Percentiles rank a stretch among this genome's conserved stretches.
These are phyloP conservation scores for Listronotus bonariensis DNA, from an alignment of 1,140 invertebrate genomes.

Conservation along the genomic window DNA sequence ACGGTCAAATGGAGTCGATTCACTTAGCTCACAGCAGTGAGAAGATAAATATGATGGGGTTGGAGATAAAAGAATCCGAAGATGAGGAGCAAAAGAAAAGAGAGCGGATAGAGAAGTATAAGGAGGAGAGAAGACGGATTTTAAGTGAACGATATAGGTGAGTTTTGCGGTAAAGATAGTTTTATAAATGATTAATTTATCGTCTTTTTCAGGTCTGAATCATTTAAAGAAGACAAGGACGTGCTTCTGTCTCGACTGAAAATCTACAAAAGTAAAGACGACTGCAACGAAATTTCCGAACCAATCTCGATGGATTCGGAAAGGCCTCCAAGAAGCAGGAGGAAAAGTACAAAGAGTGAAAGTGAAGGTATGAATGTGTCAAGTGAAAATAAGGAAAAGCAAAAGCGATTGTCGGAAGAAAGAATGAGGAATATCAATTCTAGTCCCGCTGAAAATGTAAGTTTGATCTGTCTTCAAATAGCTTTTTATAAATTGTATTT, in stretches of 20 bases:
- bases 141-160: conserved; percentile 72
- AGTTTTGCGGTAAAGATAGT: neutral
- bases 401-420: conserved; percentile 11
- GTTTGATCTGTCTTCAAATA: neutral
- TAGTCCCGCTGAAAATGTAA: conserved; percentile 23
- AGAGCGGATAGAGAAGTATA: conserved; percentile 87
- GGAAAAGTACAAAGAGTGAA: conserved; percentile 38
- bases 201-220: conserved; percentile 72
- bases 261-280: conserved; percentile 49
- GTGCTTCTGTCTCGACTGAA: conserved; percentile 50
- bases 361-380: conserved; percentile 29
- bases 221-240: conserved; percentile 69
- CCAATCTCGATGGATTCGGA: conserved; percentile 15
- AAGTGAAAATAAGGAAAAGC: neutral
- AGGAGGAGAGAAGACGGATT: conserved; percentile 86
- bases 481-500: neutral
- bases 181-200: neutral
- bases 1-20: conserved; percentile 36
- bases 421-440: conserved; percentile 10
- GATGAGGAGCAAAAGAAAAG: conserved; percentile 60
- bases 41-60: conserved; percentile 44
- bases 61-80: conserved; percentile 32
- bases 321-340: conserved; percentile 17
- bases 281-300: conserved; percentile 9
- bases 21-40: conserved; percentile 48